phyloP scores from a whole-genome alignment of 2,113 vertebrate species.

The Protobothrops mucrosquamatus region DNA sequence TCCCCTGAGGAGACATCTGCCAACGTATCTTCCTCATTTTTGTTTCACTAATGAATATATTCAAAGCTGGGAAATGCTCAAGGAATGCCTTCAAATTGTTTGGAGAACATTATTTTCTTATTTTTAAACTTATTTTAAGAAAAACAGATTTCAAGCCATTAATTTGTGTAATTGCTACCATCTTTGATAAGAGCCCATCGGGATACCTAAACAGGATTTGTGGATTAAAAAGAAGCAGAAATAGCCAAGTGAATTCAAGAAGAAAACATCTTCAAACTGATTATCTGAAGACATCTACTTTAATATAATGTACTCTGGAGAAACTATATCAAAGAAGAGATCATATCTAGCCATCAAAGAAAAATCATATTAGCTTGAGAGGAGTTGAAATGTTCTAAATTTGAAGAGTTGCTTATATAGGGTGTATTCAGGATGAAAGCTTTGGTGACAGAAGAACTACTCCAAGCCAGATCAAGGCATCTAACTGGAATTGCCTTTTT shows the following conservation, averaged over 20 bases:
- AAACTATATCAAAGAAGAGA: constrained; percentile 13
- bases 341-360: background rate
- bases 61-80: too few species aligned
- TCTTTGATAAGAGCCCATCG: too few species aligned
- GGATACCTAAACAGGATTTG: too few species aligned
- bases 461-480: background rate
- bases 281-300: background rate
- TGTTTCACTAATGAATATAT: too few species aligned
- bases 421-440: background rate
- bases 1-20: too few species aligned
- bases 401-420: background rate
- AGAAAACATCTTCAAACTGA: background rate
- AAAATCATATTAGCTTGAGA: background rate
- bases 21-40: too few species aligned
- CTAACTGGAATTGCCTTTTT: background rate
- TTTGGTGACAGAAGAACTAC: background rate
- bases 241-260: background rate
- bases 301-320: constrained; percentile 5
- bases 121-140: too few species aligned
- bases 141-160: too few species aligned
- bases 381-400: background rate
- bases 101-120: too few species aligned
- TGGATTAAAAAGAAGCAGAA: too few species aligned
- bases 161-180: too few species aligned
- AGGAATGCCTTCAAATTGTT: too few species aligned